Evolutionary conservation across 2,888 invertebrate genomes (phyloP).

Genomic region (Heliconius ethilla): DNA sequence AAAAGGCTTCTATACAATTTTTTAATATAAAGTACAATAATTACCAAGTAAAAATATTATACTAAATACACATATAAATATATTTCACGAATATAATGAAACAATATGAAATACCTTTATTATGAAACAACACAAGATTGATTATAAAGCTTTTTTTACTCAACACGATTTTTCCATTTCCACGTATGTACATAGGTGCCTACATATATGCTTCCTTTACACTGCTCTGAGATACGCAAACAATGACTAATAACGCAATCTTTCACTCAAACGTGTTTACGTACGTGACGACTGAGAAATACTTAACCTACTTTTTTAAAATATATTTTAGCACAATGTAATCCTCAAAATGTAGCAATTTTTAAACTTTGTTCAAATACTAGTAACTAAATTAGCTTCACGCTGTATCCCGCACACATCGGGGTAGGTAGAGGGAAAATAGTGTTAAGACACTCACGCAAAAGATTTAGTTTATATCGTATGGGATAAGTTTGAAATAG

Average conservation of each 20-base stretch:
- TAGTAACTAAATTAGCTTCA: not conserved
- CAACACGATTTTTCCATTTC: conserved; percentile 42
- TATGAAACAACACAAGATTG: conserved; percentile 4
- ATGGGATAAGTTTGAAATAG: too few relatives aligned
- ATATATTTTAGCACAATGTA: not conserved
- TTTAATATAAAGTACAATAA: too few relatives aligned
- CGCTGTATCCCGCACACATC: too few relatives aligned
- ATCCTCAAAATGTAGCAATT: not conserved
- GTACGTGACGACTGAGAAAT: conserved; percentile 4
- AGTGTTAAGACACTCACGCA: too few relatives aligned
- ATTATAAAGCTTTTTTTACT: conserved; percentile 18
- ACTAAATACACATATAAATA: not conserved
- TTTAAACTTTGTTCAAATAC: not conserved
- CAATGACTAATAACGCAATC: conserved; percentile 29
- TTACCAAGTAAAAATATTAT: too few relatives aligned
- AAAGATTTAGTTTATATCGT: too few relatives aligned
- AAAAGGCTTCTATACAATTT: too few relatives aligned
- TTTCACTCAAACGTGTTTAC: conserved; percentile 20
- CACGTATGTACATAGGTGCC: not conserved
- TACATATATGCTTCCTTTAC: conserved; percentile 3
- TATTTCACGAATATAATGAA: not conserved
- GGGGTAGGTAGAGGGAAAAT: too few relatives aligned
- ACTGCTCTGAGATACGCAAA: conserved; percentile 22
- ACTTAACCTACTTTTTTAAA: conserved; percentile 1
- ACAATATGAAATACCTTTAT: not conserved